Evolutionary conservation across 2,797 vertebrate genomes (phyloP), one percentile per base, ranked within the genome.

Genomic region (Sciurus vulgaris): DNA sequence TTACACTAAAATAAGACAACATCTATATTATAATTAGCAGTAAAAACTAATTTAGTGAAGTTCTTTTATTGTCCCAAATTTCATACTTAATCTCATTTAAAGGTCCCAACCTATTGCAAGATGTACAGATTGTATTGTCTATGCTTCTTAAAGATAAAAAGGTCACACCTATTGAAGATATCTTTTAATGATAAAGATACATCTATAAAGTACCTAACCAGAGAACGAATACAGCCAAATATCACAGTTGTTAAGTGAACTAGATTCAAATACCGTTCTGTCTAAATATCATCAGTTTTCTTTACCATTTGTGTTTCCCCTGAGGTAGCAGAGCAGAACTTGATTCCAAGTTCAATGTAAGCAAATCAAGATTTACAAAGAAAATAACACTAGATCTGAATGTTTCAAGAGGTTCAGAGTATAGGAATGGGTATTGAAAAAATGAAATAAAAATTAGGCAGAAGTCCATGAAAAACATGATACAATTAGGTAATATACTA

Each of bases 261-360:
- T 51, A 59, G 47, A 81, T 81, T 85, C 44, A 47, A 88, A 63
- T 70, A 51, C 5, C 61, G 30, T 87, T 88, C 17, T 88, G 17
- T 79, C 5, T 3, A 79, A 89, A 89, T 83, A 67, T 33, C 76
- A 38, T 94, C 17, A 82, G 5, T 91, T 95, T 96, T 35, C 51
- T 65, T 24, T 86, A 83, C 8, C 13, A 44, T 7, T 5, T 73
- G 11, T 63, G 4, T 7, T 97, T 30, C 7, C 49, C 28, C 28
- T 77, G 22, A 83, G n/a, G 41, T 10, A 51, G 11, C 49, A 13
- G 49, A 70, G 26, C 22, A 92, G 7, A 94, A 93, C 63, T 8
- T 28, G 74, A 22, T n/a, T 51, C 26, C 9, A 24, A 1, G 12
- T 84, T 91, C 26, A 74, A 35, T 1, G 35, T 59, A 79, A 84